These are phyloP conservation scores for Clytia hemisphaerica DNA, from an alignment of 30 jellyfish, hydroid and myxozoan genomes.

Conservation along the genomic window DNA sequence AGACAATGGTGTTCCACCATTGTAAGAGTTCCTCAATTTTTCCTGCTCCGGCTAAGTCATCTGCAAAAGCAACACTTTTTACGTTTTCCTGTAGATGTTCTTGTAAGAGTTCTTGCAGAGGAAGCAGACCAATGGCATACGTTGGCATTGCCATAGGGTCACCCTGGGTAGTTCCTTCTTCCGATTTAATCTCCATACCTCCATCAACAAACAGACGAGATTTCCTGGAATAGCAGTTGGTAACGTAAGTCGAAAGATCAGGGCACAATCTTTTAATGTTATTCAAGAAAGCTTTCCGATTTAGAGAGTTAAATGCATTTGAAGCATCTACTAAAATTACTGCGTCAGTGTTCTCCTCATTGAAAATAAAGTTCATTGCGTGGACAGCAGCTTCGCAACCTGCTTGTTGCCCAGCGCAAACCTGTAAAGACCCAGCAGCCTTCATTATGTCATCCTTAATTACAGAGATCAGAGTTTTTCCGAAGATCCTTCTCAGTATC, in stretches of 20 bases:
- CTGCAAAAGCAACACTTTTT: no score
- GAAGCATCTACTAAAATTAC: conserved; percentile 26
- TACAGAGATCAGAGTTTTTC: neutral
- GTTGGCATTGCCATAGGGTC: no score
- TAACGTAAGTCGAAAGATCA: conserved; percentile 4
- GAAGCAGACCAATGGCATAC: no score
- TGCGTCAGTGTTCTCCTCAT: conserved; percentile 16
- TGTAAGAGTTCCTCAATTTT: no score
- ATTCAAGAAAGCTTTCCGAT: conserved; percentile 14
- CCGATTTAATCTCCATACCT: neutral
- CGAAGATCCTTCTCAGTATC: no score
- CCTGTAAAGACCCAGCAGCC: conserved; percentile 20
- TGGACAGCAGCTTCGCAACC: conserved; percentile 32
- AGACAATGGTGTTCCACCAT: no score
- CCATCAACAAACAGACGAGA: conserved; percentile 23
- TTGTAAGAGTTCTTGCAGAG: no score
- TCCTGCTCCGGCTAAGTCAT: no score
- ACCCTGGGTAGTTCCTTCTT: no score
- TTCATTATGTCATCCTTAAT: neutral
- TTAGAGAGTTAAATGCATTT: conserved; percentile 27
- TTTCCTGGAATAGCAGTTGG: neutral
- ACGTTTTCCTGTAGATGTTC: no score
- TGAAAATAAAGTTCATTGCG: conserved; percentile 2
- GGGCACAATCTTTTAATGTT: conserved; percentile 24
- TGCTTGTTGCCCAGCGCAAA: conserved; percentile 30